These are phyloP conservation scores for Augochlora pura DNA, from an alignment of 1,140 invertebrate genomes.

Conservation along the genomic window DNA sequence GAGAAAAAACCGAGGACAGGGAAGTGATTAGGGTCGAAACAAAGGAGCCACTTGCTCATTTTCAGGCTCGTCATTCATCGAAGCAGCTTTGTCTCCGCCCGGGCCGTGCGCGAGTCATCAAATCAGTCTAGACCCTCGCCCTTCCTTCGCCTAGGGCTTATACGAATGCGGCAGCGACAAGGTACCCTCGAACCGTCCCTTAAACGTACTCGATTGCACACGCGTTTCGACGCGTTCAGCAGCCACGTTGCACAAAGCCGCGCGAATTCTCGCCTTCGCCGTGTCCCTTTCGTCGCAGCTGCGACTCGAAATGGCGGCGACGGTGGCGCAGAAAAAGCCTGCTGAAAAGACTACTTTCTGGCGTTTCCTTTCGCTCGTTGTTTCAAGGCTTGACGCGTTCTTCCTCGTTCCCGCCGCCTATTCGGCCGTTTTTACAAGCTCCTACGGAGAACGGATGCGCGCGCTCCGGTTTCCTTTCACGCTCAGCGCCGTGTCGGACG, in stretches of 20 bases:
- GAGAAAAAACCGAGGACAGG: background rate
- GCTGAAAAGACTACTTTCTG: background rate
- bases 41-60: background rate
- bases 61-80: background rate
- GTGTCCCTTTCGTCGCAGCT: background rate
- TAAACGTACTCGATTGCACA: background rate
- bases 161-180: background rate
- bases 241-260: background rate
- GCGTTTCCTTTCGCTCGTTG: constrained; percentile 5
- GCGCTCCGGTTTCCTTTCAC: constrained; percentile 8
- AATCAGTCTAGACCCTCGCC: background rate
- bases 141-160: background rate
- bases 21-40: background rate
- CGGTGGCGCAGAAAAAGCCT: no score
- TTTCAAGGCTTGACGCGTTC: background rate
- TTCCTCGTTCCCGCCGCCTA: no score
- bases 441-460: background rate
- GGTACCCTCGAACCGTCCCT: background rate
- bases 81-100: background rate
- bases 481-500: background rate
- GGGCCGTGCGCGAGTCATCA: background rate
- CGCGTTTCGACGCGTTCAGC: background rate
- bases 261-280: background rate
- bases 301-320: background rate
- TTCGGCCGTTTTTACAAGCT: constrained; percentile 1